Base-by-base conservation (phyloP, 2,113 vertebrate species). In the Oncorhynchus tshawytscha region DNA sequence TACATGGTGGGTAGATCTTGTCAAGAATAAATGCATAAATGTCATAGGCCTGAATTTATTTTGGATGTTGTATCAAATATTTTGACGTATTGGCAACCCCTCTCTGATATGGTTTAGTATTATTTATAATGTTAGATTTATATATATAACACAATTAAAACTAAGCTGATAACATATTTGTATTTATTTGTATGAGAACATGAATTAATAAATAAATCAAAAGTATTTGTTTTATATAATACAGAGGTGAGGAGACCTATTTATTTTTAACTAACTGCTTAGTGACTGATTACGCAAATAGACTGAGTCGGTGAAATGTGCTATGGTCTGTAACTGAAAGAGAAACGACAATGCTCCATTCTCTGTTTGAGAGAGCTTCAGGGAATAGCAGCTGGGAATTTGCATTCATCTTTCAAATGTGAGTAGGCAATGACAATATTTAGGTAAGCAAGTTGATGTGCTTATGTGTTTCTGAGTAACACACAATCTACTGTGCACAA, bases 181-280 rank as follows among this genome's bases (percentile, higher is more conserved):
- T 76, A 78, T 80, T 69, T 82, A 78, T 82, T 82, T 86, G 73
- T 82, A 81, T 60, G 31, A 74, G 18, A 65, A 45, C 57, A 59
- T 72, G 59, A 80, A 78, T 78, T 57, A 76, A 80, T 11, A 45
- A 45, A 45, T 69, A 5, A 39, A 15, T 73, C 20, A 68, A 68
- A 62, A 71, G 22, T 25, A 29, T 25, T 6, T 18, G 59, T 29
- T 54, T 54, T 16, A 54, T 1, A 54, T 54, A 54, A 16, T 18
- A 54, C 5, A 4, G 4, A 54, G 51, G 16, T 54, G 49, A 51
- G 39, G 39, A 51, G 11, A 16, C 49, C 49, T 51, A 29, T 22
- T 27, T 31, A 31, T 18, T 27, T 15, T 39, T 0, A 62, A 22
- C 6, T 11, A 62, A 62, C 2, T 3, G 59, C n/a, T 62, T 24